These are phyloP conservation scores for Drosophila picticornis DNA, from an alignment of 2,888 invertebrate species.

Conservation along the genomic window DNA sequence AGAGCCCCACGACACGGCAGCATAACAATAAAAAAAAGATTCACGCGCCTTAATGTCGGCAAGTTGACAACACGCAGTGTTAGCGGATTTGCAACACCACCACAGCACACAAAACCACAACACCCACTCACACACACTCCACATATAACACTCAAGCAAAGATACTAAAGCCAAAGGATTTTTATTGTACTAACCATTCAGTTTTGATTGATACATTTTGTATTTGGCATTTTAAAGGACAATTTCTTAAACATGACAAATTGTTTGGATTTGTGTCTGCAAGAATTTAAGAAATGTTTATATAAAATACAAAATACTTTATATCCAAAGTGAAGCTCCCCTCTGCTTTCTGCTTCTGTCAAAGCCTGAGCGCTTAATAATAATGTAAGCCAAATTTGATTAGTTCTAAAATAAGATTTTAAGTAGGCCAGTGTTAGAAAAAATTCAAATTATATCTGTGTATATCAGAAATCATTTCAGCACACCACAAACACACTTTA, in stretches of 20 bases:
- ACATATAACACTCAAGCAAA: constrained; percentile 6
- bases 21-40: constrained; percentile 76
- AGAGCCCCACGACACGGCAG: constrained; percentile 54
- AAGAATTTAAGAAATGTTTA: constrained; percentile 15
- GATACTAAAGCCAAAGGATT: constrained; percentile 55
- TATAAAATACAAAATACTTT: background rate
- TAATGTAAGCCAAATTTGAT: background rate
- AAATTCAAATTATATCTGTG: background rate
- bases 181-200: constrained; percentile 57
- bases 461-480: background rate
- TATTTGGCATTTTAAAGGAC: constrained; percentile 52
- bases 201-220: constrained; percentile 77
- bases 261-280: constrained; percentile 29
- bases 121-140: constrained; percentile 14
- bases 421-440: background rate
- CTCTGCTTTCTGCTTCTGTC: background rate
- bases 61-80: constrained; percentile 79
- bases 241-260: constrained; percentile 69
- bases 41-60: constrained; percentile 77
- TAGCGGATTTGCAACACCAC: constrained; percentile 70
- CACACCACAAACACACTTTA: background rate
- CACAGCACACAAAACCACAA: constrained; percentile 26
- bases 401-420: background rate
- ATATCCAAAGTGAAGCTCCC: background rate
- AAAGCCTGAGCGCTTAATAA: background rate